phyloP scores from a whole-genome alignment of 2,888 invertebrate genomes.

The Agonopterix arenella region DNA sequence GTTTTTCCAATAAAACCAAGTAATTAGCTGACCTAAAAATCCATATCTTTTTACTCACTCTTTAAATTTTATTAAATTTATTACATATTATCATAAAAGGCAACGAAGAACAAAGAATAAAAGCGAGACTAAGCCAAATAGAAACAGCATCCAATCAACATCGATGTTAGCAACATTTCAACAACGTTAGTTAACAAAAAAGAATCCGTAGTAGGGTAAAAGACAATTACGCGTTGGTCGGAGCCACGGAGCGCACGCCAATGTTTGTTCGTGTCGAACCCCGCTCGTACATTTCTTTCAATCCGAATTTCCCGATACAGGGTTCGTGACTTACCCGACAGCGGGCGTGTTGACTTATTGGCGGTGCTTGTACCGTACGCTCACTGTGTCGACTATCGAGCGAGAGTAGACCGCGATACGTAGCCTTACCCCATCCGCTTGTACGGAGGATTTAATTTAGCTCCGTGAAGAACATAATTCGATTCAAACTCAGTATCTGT shows the following conservation, averaged over 20 bases:
- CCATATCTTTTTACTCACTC: too few species aligned
- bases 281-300: conserved; percentile 46
- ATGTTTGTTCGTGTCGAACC: conserved; percentile 32
- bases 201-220: conserved; percentile 6
- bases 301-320: conserved; percentile 49
- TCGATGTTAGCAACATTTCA: background rate
- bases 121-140: too few species aligned
- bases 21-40: too few species aligned
- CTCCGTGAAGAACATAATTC: background rate
- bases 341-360: conserved; percentile 43
- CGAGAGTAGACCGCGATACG: conserved; percentile 7
- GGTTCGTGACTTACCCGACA: conserved; percentile 37
- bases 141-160: background rate
- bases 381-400: conserved; percentile 12
- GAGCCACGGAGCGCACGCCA: conserved; percentile 17
- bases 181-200: background rate
- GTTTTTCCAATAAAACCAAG: too few species aligned
- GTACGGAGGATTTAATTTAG: background rate
- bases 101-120: too few species aligned
- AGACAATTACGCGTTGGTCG: conserved; percentile 31
- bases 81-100: too few species aligned
- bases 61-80: too few species aligned
- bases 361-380: conserved; percentile 6
- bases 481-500: too few species aligned
- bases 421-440: background rate